Percentiles rank a stretch among this genome's conserved stretches.
Conservation (phyloP, 2,888 invertebrate genomes). For the Drosophila anceps region DNA sequence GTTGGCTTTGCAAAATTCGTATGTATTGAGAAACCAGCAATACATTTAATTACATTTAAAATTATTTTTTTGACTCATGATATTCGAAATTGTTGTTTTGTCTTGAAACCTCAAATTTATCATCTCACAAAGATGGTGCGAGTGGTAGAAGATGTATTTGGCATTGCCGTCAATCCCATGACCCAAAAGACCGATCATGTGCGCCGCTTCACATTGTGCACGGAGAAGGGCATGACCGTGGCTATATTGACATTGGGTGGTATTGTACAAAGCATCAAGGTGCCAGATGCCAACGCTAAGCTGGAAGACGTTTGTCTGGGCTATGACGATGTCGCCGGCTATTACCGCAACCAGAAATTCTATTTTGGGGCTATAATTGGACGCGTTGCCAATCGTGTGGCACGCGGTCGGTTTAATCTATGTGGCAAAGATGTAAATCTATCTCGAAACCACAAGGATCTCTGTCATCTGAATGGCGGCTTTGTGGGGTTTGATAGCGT, state of each 20-base stretch:
- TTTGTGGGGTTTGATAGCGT: conserved; percentile 92
- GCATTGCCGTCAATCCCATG: conserved; percentile 80
- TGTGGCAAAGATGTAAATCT: conserved; percentile 89
- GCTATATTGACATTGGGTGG: conserved; percentile 91
- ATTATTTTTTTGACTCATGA: conserved; percentile 32
- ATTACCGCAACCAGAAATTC: conserved; percentile 87
- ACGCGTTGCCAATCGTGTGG: conserved; percentile 93
- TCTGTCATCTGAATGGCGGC: conserved; percentile 93
- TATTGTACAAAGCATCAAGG: conserved; percentile 90
- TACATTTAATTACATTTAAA: conserved; percentile 4
- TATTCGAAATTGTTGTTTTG: conserved; percentile 42
- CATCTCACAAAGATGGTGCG: conserved; percentile 66
- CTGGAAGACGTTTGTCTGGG: conserved; percentile 92
- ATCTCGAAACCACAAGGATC: conserved; percentile 89
- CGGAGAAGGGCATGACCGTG: conserved; percentile 76
- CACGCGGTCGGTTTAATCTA: conserved; percentile 89
- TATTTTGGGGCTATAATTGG: conserved; percentile 96
- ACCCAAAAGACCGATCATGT: conserved; percentile 72
- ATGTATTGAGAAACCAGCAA: neutral
- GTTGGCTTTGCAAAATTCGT: conserved; percentile 31
- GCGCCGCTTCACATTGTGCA: conserved; percentile 79
- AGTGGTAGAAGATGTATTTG: conserved; percentile 83
- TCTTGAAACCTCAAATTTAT: conserved; percentile 25
- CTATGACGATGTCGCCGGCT: conserved; percentile 92
- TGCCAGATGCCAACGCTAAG: conserved; percentile 91